A percentile compares a stretch with the other conserved stretches of the same genome.
These are phyloP conservation scores for Neogobius melanostomus DNA, from an alignment of 2,113 vertebrate species.

Conservation along the genomic window DNA sequence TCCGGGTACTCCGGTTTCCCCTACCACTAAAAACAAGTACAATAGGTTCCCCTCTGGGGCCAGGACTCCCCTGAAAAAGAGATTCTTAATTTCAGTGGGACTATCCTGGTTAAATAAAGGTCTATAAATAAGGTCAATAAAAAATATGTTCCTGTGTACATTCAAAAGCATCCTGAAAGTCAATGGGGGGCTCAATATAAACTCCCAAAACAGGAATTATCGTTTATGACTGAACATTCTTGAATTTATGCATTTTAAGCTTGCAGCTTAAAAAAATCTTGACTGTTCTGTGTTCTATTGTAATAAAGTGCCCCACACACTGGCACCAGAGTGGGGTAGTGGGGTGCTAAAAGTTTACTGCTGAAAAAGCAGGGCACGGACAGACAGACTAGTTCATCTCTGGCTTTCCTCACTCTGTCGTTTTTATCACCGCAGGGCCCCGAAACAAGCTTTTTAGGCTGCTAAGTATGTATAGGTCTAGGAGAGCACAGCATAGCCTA, in stretches of 20 bases:
- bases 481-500: constrained; percentile 35
- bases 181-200: constrained; percentile 69
- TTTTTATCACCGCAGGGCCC: constrained; percentile 73
- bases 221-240: constrained; percentile 74
- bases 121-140: too few relatives aligned
- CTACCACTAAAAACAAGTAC: too few relatives aligned
- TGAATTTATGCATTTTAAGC: constrained; percentile 71
- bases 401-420: constrained; percentile 74
- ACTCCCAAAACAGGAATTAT: constrained; percentile 58
- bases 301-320: constrained; percentile 71
- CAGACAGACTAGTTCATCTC: constrained; percentile 66
- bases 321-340: constrained; percentile 59
- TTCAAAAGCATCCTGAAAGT: constrained; percentile 65
- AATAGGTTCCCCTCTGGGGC: too few relatives aligned
- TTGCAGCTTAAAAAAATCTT: constrained; percentile 45
- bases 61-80: too few relatives aligned
- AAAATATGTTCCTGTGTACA: constrained; percentile 27
- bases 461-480: constrained; percentile 45
- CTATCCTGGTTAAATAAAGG: too few relatives aligned
- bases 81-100: too few relatives aligned
- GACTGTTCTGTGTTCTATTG: constrained; percentile 63
- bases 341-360: constrained; percentile 67
- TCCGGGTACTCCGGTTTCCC: too few relatives aligned
- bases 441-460: constrained; percentile 49
- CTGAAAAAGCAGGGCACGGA: constrained; percentile 44